Evolutionary conservation across 2,797 vertebrate genomes (phyloP), one percentile per base, ranked within the genome.

Genomic region (Taenioides sp.): DNA sequence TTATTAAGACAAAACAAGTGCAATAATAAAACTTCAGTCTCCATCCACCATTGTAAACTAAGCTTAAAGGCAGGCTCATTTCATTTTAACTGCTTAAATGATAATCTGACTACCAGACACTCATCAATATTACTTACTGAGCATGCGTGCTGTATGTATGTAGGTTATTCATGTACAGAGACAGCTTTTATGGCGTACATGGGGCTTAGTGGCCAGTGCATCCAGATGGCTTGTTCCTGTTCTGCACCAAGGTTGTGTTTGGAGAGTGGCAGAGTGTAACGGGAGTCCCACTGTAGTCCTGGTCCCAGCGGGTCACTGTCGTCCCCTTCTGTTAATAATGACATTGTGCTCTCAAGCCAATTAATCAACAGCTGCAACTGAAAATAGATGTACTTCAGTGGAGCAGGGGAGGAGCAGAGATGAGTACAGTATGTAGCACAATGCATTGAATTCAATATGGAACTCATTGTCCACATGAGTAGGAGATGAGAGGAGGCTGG

Each of bases 281-380:
- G 73, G 59, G 75, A 82, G 78, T 84, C 77, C 83, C 76, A 70
- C 74, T 64, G 58, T 70, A 74, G 58, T 70, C 72, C 49, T 57
- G 66, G 50, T 84, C 77, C 79, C 79, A 74, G 37, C 70, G 79
- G 85, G 69, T 73, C 69, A 72, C 60, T 67, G 85, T 67, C 79
- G 83, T 80, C 84, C 76, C 57, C 74, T 81, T 58, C 66, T 80
- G 80, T 84, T 83, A 84, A 84, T 85, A 84, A 82, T 84, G 71
- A 69, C 73, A 77, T 72, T 75, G 68, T 82, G 76, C 69, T 81
- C 79, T 64, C 65, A 47, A 27, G 80, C 47, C 72, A 83, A 78
- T 87, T 86, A 84, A 84, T 90, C 81, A 69, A 22, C 43, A 65
- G 77, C 79, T 73, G 67, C 47, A 49, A 77, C 47, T 69, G 80